Evolutionary conservation across 2,113 vertebrate genomes (phyloP).

Genomic region (Microcebus tavaratra): DNA sequence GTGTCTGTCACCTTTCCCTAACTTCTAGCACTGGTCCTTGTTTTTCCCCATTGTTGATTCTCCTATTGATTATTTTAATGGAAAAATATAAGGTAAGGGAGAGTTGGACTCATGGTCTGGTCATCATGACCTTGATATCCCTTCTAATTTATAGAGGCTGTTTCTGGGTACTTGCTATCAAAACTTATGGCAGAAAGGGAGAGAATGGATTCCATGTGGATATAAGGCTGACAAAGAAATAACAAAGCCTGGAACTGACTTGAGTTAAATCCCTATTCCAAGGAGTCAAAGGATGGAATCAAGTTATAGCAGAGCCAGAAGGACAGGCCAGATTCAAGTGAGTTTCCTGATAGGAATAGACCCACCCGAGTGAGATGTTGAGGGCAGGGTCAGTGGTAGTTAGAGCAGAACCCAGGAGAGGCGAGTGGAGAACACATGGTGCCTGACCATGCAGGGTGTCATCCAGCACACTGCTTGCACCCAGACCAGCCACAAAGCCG

Average conservation of each 20-base stretch:
- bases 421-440: rapidly evolving
- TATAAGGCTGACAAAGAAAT: not conserved
- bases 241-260: not conserved
- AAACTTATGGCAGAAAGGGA: not conserved
- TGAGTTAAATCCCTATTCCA: not conserved
- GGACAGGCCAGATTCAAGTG: not conserved
- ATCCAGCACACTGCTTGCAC: not conserved
- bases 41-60: not conserved
- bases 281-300: not conserved
- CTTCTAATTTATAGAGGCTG: not conserved
- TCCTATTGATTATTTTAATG: not conserved
- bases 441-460: rapidly evolving
- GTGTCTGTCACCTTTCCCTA: not conserved
- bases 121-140: not conserved
- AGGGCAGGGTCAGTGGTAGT: not conserved
- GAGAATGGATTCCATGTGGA: not conserved
- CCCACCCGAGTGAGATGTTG: not conserved
- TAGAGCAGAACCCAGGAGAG: not conserved
- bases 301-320: not conserved
- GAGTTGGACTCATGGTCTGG: not conserved
- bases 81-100: not conserved
- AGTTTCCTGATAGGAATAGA: not conserved
- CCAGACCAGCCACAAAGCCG: not conserved
- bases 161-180: not conserved
- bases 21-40: not conserved